phyloP scores from a whole-genome alignment of 2,113 vertebrate genomes.

The Pavo muticus region DNA sequence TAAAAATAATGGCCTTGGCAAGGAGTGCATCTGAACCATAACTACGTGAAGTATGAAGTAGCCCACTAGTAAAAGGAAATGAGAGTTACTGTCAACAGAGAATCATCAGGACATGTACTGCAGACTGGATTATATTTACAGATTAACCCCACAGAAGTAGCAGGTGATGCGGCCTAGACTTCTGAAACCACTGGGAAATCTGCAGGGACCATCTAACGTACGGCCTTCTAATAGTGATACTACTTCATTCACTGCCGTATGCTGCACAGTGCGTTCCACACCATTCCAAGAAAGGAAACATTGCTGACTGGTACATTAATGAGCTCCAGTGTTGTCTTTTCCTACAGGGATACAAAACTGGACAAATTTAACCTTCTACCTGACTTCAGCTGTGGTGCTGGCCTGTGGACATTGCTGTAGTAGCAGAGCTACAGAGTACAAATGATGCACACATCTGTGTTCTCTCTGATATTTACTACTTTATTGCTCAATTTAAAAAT shows the following conservation, averaged over 20 bases:
- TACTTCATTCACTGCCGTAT: accelerated
- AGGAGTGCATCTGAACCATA: background rate
- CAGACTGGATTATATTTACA: background rate
- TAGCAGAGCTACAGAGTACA: background rate
- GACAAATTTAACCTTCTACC: background rate
- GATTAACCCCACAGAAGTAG: background rate
- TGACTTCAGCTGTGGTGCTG: background rate
- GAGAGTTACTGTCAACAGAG: background rate
- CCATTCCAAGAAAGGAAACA: background rate
- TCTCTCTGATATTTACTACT: accelerated
- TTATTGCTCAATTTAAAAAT: background rate
- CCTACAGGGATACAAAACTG: too few species aligned
- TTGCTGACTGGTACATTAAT: background rate
- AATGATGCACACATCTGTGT: too few species aligned
- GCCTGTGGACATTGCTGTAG: background rate
- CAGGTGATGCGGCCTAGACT: background rate
- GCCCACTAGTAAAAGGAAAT: background rate
- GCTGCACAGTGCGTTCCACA: accelerated
- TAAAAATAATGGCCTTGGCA: constrained; percentile 25
- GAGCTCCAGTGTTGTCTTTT: too few species aligned
- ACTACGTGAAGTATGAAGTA: background rate
- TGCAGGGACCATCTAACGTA: background rate
- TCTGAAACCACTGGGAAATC: background rate
- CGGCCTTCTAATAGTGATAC: accelerated
- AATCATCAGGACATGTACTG: background rate